Base-by-base conservation (phyloP, 2,888 invertebrate species). In the Frankliniella fusca region DNA sequence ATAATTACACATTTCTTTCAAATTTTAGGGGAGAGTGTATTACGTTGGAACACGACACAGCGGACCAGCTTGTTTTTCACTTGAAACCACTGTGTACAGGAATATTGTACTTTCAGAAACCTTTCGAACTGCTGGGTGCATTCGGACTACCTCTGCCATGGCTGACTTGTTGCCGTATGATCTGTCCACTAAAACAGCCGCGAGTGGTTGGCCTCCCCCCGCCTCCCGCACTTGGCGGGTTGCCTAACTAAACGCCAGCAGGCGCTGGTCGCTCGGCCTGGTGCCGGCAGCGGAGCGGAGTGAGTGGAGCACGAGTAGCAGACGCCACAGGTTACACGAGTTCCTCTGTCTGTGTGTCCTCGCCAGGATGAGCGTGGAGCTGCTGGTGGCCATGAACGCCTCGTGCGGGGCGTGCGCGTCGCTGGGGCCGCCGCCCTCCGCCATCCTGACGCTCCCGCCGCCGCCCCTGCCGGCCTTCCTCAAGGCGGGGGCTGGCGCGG, bases 381-480 rank as follows among this genome's bases (percentile, higher is more conserved):
- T 84, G 65, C 84, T 85, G 48, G 84, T 85, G 82, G 85, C 86
- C 83, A 86, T 87, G 84, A 87, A 87, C 85, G 86, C 86, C 81
- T 86, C 86, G 82, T 89, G 89, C 83, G 86, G 87, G 9, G 86
- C 87, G n/a, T 89, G 89, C 85, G 86, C 85, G 81, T 87, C 91
- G 79, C 88, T 93, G 84, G 94, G 93, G 11, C 94, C 94, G 0
- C 96, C 96, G 0, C 96, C 96, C 0, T 94, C 95, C 88, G 93
- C 91, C 83, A 95, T 95, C 85, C 89, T 95, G 82, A 93, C 93
- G 86, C 93, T 96, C 90, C 96, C 96, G 11, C 96, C 96, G 79
- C 96, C 96, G 0, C 96, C 95, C 0, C 90, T 94, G 85, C 95
- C 95, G 5, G 91, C 93, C 0, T 95, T 95, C 88, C 89, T 96